phyloP scores from a whole-genome alignment of 2,888 invertebrate genomes.

The Hymenopus coronatus region DNA sequence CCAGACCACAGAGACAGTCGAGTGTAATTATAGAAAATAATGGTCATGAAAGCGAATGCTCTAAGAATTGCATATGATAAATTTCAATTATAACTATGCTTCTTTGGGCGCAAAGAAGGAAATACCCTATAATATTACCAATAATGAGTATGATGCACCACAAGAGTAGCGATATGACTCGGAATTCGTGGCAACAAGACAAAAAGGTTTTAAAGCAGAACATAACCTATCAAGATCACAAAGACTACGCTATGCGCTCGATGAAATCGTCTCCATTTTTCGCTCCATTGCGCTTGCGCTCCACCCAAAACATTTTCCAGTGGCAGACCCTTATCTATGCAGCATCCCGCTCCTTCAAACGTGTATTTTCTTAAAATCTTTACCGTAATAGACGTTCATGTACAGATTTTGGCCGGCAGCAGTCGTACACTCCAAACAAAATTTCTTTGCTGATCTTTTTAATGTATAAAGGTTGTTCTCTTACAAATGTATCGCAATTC shows the following conservation, averaged over 20 bases:
- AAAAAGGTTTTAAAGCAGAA: neutral
- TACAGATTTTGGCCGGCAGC: neutral
- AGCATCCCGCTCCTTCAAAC: neutral
- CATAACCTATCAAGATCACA: neutral
- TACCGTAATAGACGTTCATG: neutral
- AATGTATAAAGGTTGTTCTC: too few relatives aligned
- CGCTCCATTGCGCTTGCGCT: neutral
- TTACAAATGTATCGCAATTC: too few relatives aligned
- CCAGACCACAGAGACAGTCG: too few relatives aligned
- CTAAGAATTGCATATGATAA: too few relatives aligned
- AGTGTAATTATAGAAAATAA: too few relatives aligned
- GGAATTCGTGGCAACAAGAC: neutral
- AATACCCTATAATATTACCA: too few relatives aligned
- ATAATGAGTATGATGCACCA: neutral
- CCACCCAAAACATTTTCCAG: neutral
- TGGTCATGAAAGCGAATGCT: too few relatives aligned
- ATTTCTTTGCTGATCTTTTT: too few relatives aligned
- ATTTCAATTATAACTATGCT: too few relatives aligned
- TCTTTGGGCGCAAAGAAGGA: too few relatives aligned
- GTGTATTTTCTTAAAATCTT: neutral
- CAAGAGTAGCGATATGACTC: neutral
- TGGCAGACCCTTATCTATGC: neutral
- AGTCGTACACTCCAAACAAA: too few relatives aligned
- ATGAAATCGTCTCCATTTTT: neutral
- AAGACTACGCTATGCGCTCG: neutral